Evolutionary conservation across 2,888 invertebrate species (phyloP), one percentile per base, ranked within the genome.

Genomic region (Hirtodrosophila confusa): DNA sequence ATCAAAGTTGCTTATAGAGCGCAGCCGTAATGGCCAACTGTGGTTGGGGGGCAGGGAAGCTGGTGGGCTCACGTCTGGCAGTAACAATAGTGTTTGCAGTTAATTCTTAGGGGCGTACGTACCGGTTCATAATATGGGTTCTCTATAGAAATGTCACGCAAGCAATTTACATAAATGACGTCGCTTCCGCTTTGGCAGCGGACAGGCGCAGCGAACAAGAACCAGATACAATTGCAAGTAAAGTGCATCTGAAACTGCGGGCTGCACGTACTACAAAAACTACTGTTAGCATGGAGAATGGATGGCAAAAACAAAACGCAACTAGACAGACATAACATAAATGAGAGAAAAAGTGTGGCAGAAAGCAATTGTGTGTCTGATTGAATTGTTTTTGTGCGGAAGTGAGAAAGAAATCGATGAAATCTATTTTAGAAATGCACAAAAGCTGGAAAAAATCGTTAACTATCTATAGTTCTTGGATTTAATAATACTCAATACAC

Each of bases 161-260:
- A 86, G 68, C 88, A 88, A 88, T 88, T 88, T 88, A 88, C 84
- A 88, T 86, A 86, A 86, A 86, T 86, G 86, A 83, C 69, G 70
- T 75, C 64, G 86, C 77, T 88, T 85, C 85, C 85, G 85, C 79
- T 85, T 57, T 29, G 35, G 29, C 39, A 57, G 36, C 36, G 53
- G 27, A 27, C 56, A 61, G 56, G 56, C 64, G 69, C 75, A 75
- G 54, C 69, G 64, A 74, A 66, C 69, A 77, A 62, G 70, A 85
- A 78, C 61, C 61, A 62, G 45, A 45, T 66, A 64, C 61, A 63
- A 57, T 50, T 57, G 72, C 72, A 71, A 57, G 58, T 49, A 63
- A 69, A 77, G 68, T 69, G 58, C 62, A 69, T 56, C 62, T 58
- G 39, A 37, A 63, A 60, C 43, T 50, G 35, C n/a, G 39, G 3